Evolutionary conservation across 2,113 vertebrate species (phyloP).

Genomic region (Ardeotis arabs): DNA sequence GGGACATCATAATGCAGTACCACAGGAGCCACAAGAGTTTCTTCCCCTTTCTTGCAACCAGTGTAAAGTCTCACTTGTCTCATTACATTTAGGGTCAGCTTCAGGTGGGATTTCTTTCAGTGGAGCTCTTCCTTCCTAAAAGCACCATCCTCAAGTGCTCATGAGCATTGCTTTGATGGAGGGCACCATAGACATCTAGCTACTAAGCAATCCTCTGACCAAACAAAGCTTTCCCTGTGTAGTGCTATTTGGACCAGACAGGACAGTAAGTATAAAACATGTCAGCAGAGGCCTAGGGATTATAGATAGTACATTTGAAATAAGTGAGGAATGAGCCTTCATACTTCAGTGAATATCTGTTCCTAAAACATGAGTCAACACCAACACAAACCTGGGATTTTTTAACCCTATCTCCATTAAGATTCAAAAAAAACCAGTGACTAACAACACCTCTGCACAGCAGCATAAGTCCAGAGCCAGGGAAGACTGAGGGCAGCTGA

Average conservation of each 20-base stretch:
- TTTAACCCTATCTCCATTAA: neutral
- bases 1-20: neutral
- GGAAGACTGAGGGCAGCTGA: neutral
- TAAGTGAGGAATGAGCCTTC: neutral
- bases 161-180: neutral
- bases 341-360: neutral
- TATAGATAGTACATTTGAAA: neutral
- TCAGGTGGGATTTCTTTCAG: neutral
- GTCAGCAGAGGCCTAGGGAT: neutral
- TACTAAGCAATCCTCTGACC: fast-evolving
- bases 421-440: neutral
- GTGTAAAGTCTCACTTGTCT: neutral
- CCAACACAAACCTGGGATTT: neutral
- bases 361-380: neutral
- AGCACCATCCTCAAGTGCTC: neutral
- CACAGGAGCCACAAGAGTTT: neutral
- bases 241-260: neutral
- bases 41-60: neutral
- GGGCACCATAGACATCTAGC: neutral
- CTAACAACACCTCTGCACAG: neutral
- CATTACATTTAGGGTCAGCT: neutral
- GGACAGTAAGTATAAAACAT: neutral
- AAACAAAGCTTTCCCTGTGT: neutral
- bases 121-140: neutral
- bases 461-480: neutral